Evolutionary conservation across 2,888 invertebrate species (phyloP).

Genomic region (Trichogramma dendrolimi): DNA sequence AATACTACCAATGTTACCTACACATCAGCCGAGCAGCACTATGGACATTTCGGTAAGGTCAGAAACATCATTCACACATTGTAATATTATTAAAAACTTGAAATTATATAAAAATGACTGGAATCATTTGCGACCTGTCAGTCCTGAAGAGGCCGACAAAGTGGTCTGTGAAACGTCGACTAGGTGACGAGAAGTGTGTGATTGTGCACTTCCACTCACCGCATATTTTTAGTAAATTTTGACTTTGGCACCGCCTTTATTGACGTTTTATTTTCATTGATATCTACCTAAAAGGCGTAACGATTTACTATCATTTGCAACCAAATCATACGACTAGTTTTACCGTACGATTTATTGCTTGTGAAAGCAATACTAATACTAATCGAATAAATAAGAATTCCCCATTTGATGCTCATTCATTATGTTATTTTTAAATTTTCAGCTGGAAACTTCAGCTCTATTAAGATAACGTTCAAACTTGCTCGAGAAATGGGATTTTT

Average conservation of each 20-base stretch:
- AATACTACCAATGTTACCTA: slow-evolving; percentile 69
- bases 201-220: no score
- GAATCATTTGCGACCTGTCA: no score
- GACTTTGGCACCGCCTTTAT: no score
- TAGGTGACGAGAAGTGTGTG: no score
- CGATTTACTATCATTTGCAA: no score
- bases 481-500: slow-evolving; percentile 81
- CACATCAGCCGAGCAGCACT: slow-evolving; percentile 63
- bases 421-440: slow-evolving; percentile 42
- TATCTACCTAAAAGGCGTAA: no score
- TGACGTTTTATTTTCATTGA: no score
- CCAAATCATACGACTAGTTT: not conserved
- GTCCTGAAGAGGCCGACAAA: no score
- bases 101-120: not conserved
- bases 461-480: slow-evolving; percentile 74
- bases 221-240: no score
- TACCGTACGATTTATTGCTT: not conserved
- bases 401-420: no score
- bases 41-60: slow-evolving; percentile 67
- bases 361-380: not conserved
- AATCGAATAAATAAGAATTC: not conserved
- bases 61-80: slow-evolving; percentile 4
- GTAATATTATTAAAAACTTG: not conserved
- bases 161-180: no score
- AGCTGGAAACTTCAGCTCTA: slow-evolving; percentile 80